A percentile compares a stretch with the other conserved stretches of the same genome.
phyloP scores from a whole-genome alignment of 2,113 vertebrate species.

The Morone saxatilis region DNA sequence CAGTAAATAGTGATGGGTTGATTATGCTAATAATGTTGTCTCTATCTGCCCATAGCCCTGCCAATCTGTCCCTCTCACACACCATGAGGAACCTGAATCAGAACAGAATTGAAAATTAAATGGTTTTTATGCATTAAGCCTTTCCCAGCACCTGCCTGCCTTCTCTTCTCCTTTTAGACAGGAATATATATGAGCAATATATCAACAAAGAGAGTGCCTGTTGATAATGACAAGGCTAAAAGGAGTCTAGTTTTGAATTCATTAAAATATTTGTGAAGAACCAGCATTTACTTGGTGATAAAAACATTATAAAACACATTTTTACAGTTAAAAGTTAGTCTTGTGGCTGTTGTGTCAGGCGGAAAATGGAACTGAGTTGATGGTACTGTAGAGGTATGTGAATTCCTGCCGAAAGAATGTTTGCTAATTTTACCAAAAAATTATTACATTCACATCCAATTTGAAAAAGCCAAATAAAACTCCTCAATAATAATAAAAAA shows the following conservation, averaged over 20 bases:
- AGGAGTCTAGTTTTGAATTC: too few species aligned
- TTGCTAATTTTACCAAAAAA: neutral
- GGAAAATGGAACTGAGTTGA: neutral
- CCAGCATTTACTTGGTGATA: too few species aligned
- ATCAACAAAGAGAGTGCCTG: too few species aligned
- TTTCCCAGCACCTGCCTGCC: neutral
- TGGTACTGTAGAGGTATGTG: neutral
- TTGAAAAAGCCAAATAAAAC: neutral
- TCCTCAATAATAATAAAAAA: neutral
- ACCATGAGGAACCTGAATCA: conserved; percentile 29
- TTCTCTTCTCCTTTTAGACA: neutral
- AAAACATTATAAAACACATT: too few species aligned
- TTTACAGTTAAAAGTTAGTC: too few species aligned
- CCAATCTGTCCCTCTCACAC: neutral
- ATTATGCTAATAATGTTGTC: conserved; percentile 5
- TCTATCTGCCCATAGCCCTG: neutral
- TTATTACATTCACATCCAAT: neutral
- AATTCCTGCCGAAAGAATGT: neutral
- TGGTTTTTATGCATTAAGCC: neutral
- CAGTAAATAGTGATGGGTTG: neutral
- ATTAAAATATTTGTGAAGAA: too few species aligned
- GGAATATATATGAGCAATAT: too few species aligned
- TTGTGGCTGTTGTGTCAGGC: too few species aligned
- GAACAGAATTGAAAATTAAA: conserved; percentile 14
- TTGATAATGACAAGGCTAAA: too few species aligned